Percentiles rank a stretch among this genome's conserved stretches.
phyloP scores from a whole-genome alignment of 2,797 vertebrate genomes.

The Zalophus californianus region DNA sequence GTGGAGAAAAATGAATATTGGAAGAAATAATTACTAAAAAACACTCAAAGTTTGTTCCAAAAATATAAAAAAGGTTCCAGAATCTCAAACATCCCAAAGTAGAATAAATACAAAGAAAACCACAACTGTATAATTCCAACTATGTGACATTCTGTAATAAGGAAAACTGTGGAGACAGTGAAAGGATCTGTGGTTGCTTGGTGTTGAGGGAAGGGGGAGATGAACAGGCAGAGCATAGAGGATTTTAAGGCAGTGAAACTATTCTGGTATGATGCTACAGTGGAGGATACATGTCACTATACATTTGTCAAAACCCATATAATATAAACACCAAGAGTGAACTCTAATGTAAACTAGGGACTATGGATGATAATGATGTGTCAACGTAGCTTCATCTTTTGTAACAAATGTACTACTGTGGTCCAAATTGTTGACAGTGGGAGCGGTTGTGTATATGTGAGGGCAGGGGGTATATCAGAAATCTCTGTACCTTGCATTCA shows the following conservation, averaged over 20 bases:
- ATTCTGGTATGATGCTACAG: not conserved
- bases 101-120: conserved; percentile 10
- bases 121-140: not conserved
- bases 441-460: not conserved
- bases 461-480: not conserved
- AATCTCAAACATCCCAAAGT: not conserved
- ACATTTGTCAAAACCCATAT: not conserved
- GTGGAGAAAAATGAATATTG: not conserved
- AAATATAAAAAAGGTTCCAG: not conserved
- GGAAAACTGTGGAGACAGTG: not conserved
- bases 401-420: not conserved
- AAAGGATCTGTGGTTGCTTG: not conserved
- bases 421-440: not conserved
- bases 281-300: not conserved
- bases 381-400: not conserved
- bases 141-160: not conserved
- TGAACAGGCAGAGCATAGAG: not conserved
- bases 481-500: not conserved
- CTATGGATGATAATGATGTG: not conserved
- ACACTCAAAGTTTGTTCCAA: not conserved
- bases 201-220: not conserved
- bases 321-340: not conserved
- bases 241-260: no score
- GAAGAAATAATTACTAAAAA: not conserved
- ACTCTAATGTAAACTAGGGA: not conserved